Base-by-base conservation (phyloP, 2,113 vertebrate genomes). In the Andinoacara biseriatus region DNA sequence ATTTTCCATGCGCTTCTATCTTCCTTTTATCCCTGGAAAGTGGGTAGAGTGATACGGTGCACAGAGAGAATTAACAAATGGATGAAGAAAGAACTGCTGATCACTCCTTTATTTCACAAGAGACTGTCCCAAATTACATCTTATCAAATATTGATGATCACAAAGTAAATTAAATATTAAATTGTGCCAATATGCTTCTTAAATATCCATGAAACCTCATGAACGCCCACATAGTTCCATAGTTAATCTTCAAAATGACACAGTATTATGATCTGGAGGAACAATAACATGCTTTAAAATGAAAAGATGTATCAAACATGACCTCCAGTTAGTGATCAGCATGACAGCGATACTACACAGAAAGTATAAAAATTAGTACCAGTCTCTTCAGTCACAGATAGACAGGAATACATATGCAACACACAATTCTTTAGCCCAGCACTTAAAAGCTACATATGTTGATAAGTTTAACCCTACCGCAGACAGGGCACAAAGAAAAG, bases 1-100 rank as follows among this genome's bases (percentile, higher is more conserved):
- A 95, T 95, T 95, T 95, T 90, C 90, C 63, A 87, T 60, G 38
- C 65, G 72, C 46, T 85, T 82, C 74, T n/a, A 33, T 75, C 83
- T 82, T 82, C 88, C 40, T 58, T 76, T 63, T 40, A 65, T 58
- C 18, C 29, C 29, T 67, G 35, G 38, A 7, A 43, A 81, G 24
- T 75, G 22, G 58, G 56, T 40, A 22, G 78, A 59, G 17, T 54
- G 33, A 77, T 62, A n/a, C 13, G 13, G 20, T 2, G 15, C 20
- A 2, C 11, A 61, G 26, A 60, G 63, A 60, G 29, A 74, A 78
- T 80, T 76, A 88, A 80, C 38, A 80, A 43, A 65, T 59, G 24
- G 10, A 63, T 49, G 46, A 61, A 31, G 8, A 74, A 82, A 56
- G 18, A 80, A 63, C 40, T 78, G 72, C 62, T 78, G 35, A 86